These are phyloP conservation scores for Mactra quadrangularis DNA, from an alignment of 1,140 invertebrate genomes.

Conservation along the genomic window DNA sequence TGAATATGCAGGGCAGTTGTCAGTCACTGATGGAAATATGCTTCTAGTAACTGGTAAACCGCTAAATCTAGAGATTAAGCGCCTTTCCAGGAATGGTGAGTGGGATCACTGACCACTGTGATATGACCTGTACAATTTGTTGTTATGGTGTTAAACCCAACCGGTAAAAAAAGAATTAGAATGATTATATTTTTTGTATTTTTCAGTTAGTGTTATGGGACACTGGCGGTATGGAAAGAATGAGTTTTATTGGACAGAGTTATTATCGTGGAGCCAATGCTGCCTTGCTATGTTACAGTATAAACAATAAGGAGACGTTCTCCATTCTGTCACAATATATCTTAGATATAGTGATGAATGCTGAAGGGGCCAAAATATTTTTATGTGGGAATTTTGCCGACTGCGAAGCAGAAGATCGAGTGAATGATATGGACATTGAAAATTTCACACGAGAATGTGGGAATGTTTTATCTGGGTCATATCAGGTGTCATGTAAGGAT, in stretches of 20 bases:
- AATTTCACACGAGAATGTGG: conserved; percentile 96
- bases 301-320: conserved; percentile 90
- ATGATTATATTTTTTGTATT: conserved; percentile 42
- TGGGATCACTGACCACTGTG: no score
- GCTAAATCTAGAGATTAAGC: no score
- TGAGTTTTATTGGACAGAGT: conserved; percentile 81
- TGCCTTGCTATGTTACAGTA: conserved; percentile 85
- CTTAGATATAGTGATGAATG: conserved; percentile 81
- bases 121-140: no score
- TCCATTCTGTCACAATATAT: conserved; percentile 80
- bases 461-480: conserved; percentile 93
- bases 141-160: no score
- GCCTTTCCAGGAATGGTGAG: no score
- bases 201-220: conserved; percentile 82
- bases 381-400: conserved; percentile 79
- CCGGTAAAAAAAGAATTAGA: no score
- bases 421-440: conserved; percentile 95
- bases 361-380: conserved; percentile 80
- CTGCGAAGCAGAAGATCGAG: conserved; percentile 85
- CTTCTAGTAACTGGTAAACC: no score
- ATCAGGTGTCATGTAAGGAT: conserved; percentile 95
- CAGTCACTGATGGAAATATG: no score
- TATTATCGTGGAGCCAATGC: conserved; percentile 81
- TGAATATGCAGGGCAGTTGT: no score
- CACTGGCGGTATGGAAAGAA: conserved; percentile 81